Evolutionary conservation across 2,888 invertebrate species (phyloP), one percentile per base, ranked within the genome.

Genomic region (Fragum fragum): DNA sequence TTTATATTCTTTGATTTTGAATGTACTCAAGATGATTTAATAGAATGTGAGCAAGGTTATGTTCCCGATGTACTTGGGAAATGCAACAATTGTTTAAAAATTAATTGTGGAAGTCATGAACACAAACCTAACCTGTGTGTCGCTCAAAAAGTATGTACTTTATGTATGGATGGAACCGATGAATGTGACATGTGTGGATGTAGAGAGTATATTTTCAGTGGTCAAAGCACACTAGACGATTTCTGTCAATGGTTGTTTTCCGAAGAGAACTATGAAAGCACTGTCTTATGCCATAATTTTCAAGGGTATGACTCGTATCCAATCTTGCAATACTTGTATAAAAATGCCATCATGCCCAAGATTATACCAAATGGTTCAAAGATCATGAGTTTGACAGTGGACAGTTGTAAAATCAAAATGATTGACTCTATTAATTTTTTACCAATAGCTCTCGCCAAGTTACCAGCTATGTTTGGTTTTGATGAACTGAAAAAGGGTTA

Each of bases 371-470:
- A 73, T 76, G 86, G 79, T 14, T 76, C 81, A 0, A 86, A 83
- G 36, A 57, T 72, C 47, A 80, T 80, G 80, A 47, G 32, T 57
- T 26, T 76, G 18, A 68, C 72, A 1, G 80, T 80, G 9, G 66
- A 53, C 0, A 11, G 21, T 9, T 79, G 79, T 28, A 79, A 79
- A 70, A 55, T 79, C 61, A 79, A 74, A 36, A 79, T 79, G 73
- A 79, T 79, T 23, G 85, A 85, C 32, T 83, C 79, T 18, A 69
- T 79, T 5, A 85, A 83, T 52, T 81, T 83, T 28, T 23, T 83
- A 36, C 81, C 86, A 5, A 84, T 82, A 78, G 76, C 82, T 28
- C 53, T 86, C 14, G 73, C 77, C 14, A 73, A 84, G 26, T 42
- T 86, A n/a, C 83, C 81, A 11, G 16, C 52, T 32, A 74, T 77